Evolutionary conservation across 1,140 invertebrate species (phyloP).

Genomic region (Mya arenaria): DNA sequence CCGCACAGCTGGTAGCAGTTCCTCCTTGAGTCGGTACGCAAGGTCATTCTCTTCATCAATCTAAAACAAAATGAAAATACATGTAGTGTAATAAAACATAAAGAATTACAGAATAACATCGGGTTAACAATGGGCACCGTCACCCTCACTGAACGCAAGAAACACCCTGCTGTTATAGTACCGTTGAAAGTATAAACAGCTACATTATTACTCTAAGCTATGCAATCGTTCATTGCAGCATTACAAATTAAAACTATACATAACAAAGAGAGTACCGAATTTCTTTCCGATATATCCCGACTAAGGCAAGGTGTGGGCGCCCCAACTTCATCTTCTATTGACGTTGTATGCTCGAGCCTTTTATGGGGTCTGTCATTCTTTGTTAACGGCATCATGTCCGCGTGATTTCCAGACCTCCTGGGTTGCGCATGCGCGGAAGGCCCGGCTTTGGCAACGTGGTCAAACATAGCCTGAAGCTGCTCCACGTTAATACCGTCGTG

Average conservation of each 20-base stretch:
- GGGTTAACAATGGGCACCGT: neutral
- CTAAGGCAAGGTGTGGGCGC: neutral
- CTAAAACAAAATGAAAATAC: neutral
- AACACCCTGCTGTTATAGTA: neutral
- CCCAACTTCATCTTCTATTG: no score
- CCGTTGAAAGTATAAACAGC: neutral
- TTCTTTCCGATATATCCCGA: neutral
- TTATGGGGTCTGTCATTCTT: no score
- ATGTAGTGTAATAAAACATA: neutral
- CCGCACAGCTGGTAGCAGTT: neutral
- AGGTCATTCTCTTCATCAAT: neutral
- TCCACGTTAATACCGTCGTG: neutral
- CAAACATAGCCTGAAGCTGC: neutral
- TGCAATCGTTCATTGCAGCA: neutral
- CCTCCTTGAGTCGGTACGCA: neutral
- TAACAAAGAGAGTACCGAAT: neutral
- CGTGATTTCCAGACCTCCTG: no score
- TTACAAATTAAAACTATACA: neutral
- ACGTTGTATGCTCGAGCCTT: no score
- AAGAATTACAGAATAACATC: neutral
- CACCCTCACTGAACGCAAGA: neutral
- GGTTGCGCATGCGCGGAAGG: no score
- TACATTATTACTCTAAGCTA: neutral
- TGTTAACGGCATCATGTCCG: no score
- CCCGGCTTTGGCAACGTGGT: neutral